These are phyloP conservation scores for Cataglyphis altisquamis DNA, from an alignment of 2,888 invertebrate genomes.

Conservation along the genomic window DNA sequence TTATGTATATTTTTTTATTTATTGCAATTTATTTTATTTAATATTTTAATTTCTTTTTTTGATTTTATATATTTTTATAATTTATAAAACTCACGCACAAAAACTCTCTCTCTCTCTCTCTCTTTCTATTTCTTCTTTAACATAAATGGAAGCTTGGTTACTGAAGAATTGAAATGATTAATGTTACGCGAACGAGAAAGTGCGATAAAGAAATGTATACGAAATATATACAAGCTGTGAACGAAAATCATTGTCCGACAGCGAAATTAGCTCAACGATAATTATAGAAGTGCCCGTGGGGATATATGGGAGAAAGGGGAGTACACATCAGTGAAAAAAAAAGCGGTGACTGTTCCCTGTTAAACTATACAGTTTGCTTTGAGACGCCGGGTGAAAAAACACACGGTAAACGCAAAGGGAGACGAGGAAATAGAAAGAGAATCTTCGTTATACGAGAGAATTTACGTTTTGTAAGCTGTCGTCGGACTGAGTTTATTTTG, in stretches of 20 bases:
- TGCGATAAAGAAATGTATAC: not conserved
- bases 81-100: not conserved
- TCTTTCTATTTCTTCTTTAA: not conserved
- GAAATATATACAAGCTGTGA: not conserved
- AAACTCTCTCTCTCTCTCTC: too few relatives aligned
- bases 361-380: slow-evolving; percentile 48
- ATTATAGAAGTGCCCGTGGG: slow-evolving; percentile 49
- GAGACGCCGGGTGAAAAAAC: slow-evolving; percentile 35
- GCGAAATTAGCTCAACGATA: slow-evolving; percentile 45
- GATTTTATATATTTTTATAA: not conserved
- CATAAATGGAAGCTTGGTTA: not conserved
- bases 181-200: not conserved
- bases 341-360: slow-evolving; percentile 34
- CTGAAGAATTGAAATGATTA: not conserved
- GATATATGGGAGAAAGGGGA: slow-evolving; percentile 32
- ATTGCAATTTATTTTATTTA: not conserved
- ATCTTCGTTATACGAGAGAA: slow-evolving; percentile 21
- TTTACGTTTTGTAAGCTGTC: slow-evolving; percentile 20
- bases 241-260: slow-evolving; percentile 18
- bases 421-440: slow-evolving; percentile 39
- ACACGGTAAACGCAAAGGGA: slow-evolving; percentile 31
- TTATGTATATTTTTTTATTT: not conserved
- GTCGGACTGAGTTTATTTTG: slow-evolving; percentile 45
- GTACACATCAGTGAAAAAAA: slow-evolving; percentile 25
- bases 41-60: not conserved